Conservation (phyloP, 2,113 vertebrate genomes). For the Chroicocephalus ridibundus region DNA sequence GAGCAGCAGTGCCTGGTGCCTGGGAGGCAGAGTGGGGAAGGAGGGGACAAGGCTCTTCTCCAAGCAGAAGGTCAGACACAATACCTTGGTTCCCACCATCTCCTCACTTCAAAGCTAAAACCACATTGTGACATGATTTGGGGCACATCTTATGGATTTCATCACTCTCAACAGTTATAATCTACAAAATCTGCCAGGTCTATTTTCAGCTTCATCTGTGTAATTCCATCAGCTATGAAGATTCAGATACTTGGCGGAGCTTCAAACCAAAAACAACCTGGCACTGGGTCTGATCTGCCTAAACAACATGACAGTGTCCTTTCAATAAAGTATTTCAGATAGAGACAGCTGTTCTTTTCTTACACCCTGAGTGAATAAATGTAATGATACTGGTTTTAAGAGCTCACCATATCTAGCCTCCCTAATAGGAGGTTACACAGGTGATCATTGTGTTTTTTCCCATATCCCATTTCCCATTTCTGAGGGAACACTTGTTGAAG, state of each 20-base stretch:
- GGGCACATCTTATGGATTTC: background rate
- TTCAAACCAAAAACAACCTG: background rate
- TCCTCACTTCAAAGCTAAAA: background rate
- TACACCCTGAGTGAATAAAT: background rate
- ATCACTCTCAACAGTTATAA: background rate
- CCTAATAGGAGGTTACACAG: background rate
- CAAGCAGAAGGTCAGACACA: background rate
- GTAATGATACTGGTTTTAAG: background rate
- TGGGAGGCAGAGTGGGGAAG: background rate
- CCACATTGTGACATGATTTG: background rate
- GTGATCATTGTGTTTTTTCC: background rate
- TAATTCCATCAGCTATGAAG: background rate
- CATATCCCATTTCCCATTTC: background rate
- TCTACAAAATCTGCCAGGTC: background rate
- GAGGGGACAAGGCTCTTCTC: background rate
- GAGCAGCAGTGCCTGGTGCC: background rate
- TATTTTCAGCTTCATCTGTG: background rate
- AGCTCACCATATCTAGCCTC: background rate
- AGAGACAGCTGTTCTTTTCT: background rate
- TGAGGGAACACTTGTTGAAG: background rate
- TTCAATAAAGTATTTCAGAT: background rate
- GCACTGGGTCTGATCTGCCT: background rate
- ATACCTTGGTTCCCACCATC: background rate
- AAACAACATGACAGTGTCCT: background rate
- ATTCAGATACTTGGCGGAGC: background rate